Conservation (phyloP, 2,113 vertebrate species). For the Scomber japonicus region DNA sequence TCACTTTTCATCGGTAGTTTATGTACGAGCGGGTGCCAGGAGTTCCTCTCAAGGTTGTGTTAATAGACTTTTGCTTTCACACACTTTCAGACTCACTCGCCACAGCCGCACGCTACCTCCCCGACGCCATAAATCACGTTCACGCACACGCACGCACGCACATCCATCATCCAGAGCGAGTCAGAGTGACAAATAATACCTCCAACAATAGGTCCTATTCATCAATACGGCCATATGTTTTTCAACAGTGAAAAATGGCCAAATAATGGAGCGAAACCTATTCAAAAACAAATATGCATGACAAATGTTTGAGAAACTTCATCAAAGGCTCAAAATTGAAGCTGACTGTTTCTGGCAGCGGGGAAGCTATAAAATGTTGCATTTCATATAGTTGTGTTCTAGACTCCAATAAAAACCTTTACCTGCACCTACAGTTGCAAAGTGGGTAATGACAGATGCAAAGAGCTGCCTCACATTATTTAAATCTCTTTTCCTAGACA, state of each 20-base stretch:
- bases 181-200: conserved; percentile 74
- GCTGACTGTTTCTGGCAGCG: conserved; percentile 9
- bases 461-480: conserved; percentile 5
- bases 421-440: neutral
- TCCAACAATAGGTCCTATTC: conserved; percentile 70
- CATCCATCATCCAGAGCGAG: conserved; percentile 71
- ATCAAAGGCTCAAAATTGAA: conserved; percentile 31
- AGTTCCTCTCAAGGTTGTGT: conserved; percentile 72
- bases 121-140: conserved; percentile 69
- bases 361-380: neutral
- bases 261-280: conserved; percentile 55
- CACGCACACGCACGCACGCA: conserved; percentile 27
- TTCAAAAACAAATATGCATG: conserved; percentile 58
- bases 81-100: conserved; percentile 37
- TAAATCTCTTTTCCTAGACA: neutral
- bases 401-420: neutral
- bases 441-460: neutral
- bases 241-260: conserved; percentile 47
- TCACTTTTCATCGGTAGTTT: conserved; percentile 50
- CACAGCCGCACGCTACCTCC: conserved; percentile 28
- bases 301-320: conserved; percentile 59
- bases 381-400: conserved; percentile 21
- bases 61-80: conserved; percentile 63
- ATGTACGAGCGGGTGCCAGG: conserved; percentile 16
- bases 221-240: conserved; percentile 68